A percentile compares a stretch with the other conserved stretches of the same genome.
phyloP scores from a whole-genome alignment of 2,888 invertebrate genomes.

The Caenorhabditis auriculariae region DNA sequence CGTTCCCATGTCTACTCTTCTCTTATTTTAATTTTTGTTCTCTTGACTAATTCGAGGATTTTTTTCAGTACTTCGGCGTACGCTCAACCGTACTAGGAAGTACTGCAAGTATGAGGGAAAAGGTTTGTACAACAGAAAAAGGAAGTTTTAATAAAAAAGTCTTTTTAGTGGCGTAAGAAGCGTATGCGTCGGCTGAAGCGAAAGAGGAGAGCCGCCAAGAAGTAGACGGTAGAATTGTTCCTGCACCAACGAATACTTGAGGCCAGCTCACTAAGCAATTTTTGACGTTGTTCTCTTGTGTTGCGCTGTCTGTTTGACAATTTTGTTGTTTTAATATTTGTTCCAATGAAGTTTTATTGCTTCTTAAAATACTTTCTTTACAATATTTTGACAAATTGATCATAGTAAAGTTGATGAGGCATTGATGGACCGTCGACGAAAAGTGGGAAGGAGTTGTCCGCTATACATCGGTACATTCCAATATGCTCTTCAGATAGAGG shows the following conservation, averaged over 20 bases:
- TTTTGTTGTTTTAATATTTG: no score
- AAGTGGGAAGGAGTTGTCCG: conserved; percentile 41
- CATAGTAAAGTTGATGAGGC: conserved; percentile 24
- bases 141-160: conserved; percentile 1
- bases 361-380: conserved; percentile 7
- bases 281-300: background rate
- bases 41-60: no score
- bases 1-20: no score
- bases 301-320: background rate
- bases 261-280: background rate
- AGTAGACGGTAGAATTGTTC: conserved; percentile 39
- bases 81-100: no score
- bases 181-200: conserved; percentile 63
- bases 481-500: conserved; percentile 12
- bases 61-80: no score
- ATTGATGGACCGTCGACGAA: conserved; percentile 37
- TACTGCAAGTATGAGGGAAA: no score
- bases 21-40: no score
- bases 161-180: conserved; percentile 61
- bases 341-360: conserved; percentile 29
- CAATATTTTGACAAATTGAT: conserved; percentile 25
- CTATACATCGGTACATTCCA: conserved; percentile 34
- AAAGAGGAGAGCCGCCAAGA: conserved; percentile 62
- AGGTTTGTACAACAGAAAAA: no score
- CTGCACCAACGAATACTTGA: background rate